Percentiles rank a stretch among this genome's conserved stretches.
Conservation (phyloP, 2,113 vertebrate genomes). For the Physeter macrocephalus region DNA sequence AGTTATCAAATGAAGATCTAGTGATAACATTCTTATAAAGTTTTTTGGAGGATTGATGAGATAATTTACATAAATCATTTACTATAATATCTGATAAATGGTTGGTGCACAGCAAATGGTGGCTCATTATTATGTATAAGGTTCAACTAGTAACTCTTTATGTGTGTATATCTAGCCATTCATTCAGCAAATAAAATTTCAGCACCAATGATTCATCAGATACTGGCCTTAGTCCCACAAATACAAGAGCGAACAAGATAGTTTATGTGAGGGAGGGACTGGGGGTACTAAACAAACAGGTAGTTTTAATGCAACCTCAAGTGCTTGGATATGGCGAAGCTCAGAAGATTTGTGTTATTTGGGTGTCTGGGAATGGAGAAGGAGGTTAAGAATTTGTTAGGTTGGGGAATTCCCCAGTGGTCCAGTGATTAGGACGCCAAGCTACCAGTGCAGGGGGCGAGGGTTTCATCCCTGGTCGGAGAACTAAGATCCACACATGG, state of each 20-base stretch:
- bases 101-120: background rate
- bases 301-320: background rate
- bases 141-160: background rate
- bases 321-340: background rate
- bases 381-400: background rate
- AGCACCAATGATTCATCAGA: background rate
- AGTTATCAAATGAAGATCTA: background rate
- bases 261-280: background rate
- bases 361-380: background rate
- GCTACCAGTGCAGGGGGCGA: too few species aligned
- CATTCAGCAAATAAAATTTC: constrained; percentile 10
- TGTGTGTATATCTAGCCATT: background rate
- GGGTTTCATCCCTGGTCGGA: too few species aligned
- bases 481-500: too few species aligned
- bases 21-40: background rate
- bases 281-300: background rate
- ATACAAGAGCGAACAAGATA: background rate
- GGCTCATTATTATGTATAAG: background rate
- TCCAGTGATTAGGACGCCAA: too few species aligned
- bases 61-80: constrained; percentile 8
- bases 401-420: background rate
- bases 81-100: background rate
- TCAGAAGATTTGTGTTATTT: background rate
- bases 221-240: background rate
- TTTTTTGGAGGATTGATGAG: background rate